A percentile compares a stretch with the other conserved stretches of the same genome.
Evolutionary conservation across 2,888 invertebrate species (phyloP).

Genomic region (Rhogogaster chlorosoma): DNA sequence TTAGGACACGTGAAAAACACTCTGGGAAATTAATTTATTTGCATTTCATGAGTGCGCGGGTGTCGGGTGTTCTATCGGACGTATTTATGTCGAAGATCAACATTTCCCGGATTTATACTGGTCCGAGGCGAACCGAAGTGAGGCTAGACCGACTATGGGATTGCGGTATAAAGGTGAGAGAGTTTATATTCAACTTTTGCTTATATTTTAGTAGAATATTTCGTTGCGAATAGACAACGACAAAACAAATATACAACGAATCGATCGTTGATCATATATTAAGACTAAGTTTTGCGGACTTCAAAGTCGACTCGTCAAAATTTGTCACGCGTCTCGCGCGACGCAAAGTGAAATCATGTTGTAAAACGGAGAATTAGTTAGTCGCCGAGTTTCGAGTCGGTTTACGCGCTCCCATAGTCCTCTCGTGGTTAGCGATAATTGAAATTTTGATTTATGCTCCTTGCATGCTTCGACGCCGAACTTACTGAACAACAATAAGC

Average conservation of each 20-base stretch:
- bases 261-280: not conserved
- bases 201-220: not conserved
- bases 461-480: not conserved
- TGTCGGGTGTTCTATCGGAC: conserved; percentile 8
- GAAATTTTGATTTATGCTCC: conserved; percentile 40
- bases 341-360: not conserved
- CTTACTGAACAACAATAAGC: conserved; percentile 3
- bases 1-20: conserved; percentile 30
- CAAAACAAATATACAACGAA: not conserved
- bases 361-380: conserved; percentile 20
- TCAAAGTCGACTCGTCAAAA: not conserved
- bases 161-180: not conserved
- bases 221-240: not conserved
- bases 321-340: not conserved
- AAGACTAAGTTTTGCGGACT: not conserved
- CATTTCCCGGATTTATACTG: conserved; percentile 18
- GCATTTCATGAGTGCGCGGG: conserved; percentile 41
- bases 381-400: not conserved
- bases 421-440: conserved; percentile 27
- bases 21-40: conserved; percentile 48
- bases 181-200: not conserved
- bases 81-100: conserved; percentile 48
- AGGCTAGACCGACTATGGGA: not conserved
- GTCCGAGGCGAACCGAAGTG: not conserved
- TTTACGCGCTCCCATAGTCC: not conserved